Evolutionary conservation across 1,140 invertebrate species (phyloP).

Genomic region (Dreissena polymorpha): DNA sequence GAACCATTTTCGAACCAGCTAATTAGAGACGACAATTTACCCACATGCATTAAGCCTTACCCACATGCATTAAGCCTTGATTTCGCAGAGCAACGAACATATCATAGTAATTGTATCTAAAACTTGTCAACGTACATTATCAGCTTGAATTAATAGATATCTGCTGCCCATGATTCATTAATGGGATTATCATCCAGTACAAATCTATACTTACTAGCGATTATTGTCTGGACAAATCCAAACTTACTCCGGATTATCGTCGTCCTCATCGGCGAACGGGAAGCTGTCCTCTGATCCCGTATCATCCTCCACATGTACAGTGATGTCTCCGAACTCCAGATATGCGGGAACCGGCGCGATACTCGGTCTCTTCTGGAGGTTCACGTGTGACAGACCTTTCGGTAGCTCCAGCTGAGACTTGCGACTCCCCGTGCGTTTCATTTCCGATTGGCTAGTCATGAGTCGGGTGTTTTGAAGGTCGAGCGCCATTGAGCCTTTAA

Average conservation of each 20-base stretch:
- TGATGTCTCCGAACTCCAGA: constrained; percentile 74
- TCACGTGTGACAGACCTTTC: constrained; percentile 70
- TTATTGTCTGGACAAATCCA: too few relatives aligned
- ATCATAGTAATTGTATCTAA: too few relatives aligned
- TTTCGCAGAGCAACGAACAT: too few relatives aligned
- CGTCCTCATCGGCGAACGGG: constrained; percentile 55
- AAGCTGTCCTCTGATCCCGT: constrained; percentile 58
- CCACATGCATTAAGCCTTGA: too few relatives aligned
- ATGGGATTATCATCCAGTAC: too few relatives aligned
- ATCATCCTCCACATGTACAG: constrained; percentile 62
- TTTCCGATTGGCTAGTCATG: constrained; percentile 22
- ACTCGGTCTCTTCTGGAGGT: constrained; percentile 76
- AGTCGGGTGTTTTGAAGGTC: constrained; percentile 73
- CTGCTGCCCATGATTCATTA: too few relatives aligned
- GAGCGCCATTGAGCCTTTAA: constrained; percentile 74
- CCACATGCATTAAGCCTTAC: too few relatives aligned
- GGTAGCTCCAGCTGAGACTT: constrained; percentile 65
- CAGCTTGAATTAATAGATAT: too few relatives aligned
- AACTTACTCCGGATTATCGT: constrained; percentile 61
- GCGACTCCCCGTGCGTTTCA: constrained; percentile 53
- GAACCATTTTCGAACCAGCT: too few relatives aligned
- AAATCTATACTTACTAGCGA: too few relatives aligned
- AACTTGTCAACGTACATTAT: too few relatives aligned
- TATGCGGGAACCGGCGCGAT: constrained; percentile 80
- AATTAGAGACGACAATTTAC: too few relatives aligned